Evolutionary conservation across 2,113 vertebrate genomes (phyloP), one percentile per base, ranked within the genome.

Genomic region (Passerina amoena): DNA sequence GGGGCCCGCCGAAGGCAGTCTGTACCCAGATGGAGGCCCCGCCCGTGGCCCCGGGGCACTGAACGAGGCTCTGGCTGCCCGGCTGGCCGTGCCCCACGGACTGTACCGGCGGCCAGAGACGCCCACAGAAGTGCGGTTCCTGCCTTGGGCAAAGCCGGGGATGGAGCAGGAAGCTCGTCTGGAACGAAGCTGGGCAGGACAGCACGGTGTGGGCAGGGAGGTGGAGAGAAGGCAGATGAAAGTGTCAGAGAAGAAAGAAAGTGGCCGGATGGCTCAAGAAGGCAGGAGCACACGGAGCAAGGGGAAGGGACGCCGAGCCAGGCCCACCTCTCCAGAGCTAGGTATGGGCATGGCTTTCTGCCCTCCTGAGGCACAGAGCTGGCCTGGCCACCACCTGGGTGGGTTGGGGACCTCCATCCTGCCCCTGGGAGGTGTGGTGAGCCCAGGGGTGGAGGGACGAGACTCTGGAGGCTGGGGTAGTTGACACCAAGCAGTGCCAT

Each of bases 271-370:
- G 57, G 66, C 92, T 87, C 99, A 98, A 97, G 98, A 98, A 88
- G 97, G 98, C 82, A 97, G 98, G 87, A 98, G 98, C 63, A 90
- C 77, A 5, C 98, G 98, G 94, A 98, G 97, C 96, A 99, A 98
- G 97, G 99, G 98, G 80, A 99, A 98, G 97, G 98, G 98, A 75
- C 98, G 98, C 12, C 98, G 99, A 85, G 90, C 97, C 60, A 98
- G 99, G 90, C 99, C 99, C 61, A 97, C 98, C 86, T 99, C 99
- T 51, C 99, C 99, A 22, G 99, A 99, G 94, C 96, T 98, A 95
- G 99, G 99, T 99, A 97, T 82, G 98, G 54, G 30, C 51, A 75
- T 20, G 30, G 24, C 79, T 96, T 89, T 91, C 53, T 75, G 37
- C 24, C 57, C 22, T 45, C 10, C 77, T 22, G 20, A 4, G 69